Percentiles rank a stretch among this genome's conserved stretches.
These are phyloP conservation scores for Gibbula magus DNA, from an alignment of 2,888 invertebrate species.

Conservation along the genomic window DNA sequence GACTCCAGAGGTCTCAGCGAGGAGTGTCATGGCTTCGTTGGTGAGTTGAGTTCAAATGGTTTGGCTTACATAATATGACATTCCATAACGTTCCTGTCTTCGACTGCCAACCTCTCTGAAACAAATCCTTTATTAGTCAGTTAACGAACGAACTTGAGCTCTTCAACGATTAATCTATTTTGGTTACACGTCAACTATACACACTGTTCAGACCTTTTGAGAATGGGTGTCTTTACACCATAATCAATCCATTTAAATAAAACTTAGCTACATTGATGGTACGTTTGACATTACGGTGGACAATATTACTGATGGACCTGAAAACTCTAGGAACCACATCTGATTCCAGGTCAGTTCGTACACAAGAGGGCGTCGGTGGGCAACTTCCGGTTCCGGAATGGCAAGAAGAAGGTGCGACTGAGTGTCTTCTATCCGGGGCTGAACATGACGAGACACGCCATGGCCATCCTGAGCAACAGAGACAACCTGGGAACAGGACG, in stretches of 20 bases:
- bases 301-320: background rate
- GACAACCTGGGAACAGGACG: conserved; percentile 56
- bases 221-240: no score
- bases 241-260: no score
- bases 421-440: conserved; percentile 28
- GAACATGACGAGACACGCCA: conserved; percentile 28
- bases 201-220: no score
- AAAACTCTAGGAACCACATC: background rate
- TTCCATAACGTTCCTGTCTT: no score
- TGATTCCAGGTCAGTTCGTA: conserved; percentile 42
- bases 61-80: background rate
- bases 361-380: conserved; percentile 38
- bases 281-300: background rate
- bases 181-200: no score
- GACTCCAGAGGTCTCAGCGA: conserved; percentile 41
- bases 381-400: conserved; percentile 32
- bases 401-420: conserved; percentile 34
- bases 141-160: no score
- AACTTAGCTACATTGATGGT: no score
- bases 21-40: conserved; percentile 41
- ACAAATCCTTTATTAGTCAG: no score
- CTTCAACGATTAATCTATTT: no score
- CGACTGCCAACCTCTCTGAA: no score
- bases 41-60: conserved; percentile 25
- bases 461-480: conserved; percentile 58